Evolutionary conservation across 2,888 invertebrate species (phyloP), one percentile per base, ranked within the genome.

Genomic region (Exocentrus adspersus): DNA sequence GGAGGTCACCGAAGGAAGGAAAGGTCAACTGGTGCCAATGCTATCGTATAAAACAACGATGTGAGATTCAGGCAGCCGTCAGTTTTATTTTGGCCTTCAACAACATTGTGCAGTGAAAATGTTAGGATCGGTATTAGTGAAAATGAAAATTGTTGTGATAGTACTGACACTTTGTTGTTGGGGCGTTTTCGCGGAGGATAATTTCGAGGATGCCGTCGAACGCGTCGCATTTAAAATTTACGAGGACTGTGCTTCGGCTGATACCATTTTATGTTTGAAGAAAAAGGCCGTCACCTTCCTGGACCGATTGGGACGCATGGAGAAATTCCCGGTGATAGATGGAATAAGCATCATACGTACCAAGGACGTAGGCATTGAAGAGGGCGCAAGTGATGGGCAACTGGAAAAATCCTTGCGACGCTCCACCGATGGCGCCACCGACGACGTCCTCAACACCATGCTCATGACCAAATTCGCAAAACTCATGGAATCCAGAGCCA

Each of bases 221-320:
- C 87, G 89, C 64, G 87, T 90, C 46, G 81, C 90, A 3, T 83
- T 89, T 75, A 88, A 89, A 75, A 86, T 93, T 68, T 93, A 92
- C 80, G 92, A 93, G 72, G 93, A 93, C 74, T 93, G 93, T 77
- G 87, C 88, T 66, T 86, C 87, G 68, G 82, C 89, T 1, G 90
- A 89, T 63, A 92, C 90, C 50, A 84, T 93, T 56, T 89, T 90
- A 19, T 93, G 93, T 78, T 83, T 93, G 53, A 93, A 93, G 84
- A 92, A 91, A 81, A 93, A 92, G 78, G 92, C 92, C 0, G 89
- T 93, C 61, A 84, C 91, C 1, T 92, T 93, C 79, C 88, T 93
- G 70, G 93, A 93, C 76, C 85, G 93, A 51, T 86, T 92, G 20
- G 87, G 90, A 0, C 86, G 90, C 64, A 89, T 93, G 84, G 90